Evolutionary conservation across 2,888 invertebrate species (phyloP), one percentile per base, ranked within the genome.

Genomic region (Formica aserva): DNA sequence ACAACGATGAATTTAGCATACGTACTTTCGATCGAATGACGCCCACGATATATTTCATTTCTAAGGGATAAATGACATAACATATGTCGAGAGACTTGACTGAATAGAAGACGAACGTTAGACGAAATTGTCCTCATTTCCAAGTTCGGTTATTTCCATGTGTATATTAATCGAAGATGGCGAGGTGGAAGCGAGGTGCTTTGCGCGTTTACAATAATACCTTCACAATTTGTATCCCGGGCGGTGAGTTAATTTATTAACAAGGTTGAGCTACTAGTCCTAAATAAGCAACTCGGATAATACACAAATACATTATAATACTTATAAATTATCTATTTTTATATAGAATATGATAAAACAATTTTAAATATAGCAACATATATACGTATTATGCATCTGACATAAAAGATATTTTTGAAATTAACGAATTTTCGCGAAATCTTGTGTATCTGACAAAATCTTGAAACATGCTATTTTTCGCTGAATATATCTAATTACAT

Each of bases 81-180:
- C 78, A 74, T 60, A 74, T 80, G 75, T 60, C 26, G 78, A 57
- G 78, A 60, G 57, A 72, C 78, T 78, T 78, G 32, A 6, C 74
- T 80, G 78, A 80, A 80, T 80, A 80, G 78, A 74, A 80, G 78
- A 74, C 45, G 78, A 80, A 45, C 74, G 78, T 72, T 74, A 60
- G 32, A 72, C 22, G 32, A 72, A 72, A 45, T 78, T 78, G 78
- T 60, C 60, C 60, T 18, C 13, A 35, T 74, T 80, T 74, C 78
- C 74, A 80, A 80, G 78, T 80, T 80, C 74, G 11, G 78, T 80
- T 74, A 80, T 80, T 80, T 80, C 74, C 78, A 80, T 45, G 45
- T 60, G 35, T 60, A 80, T 80, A 72, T 78, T 72, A 80, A 80
- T 80, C 8, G 52, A n/a, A n/a, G 52, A 71, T 32, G 45, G 22